Base-by-base conservation (phyloP, 2,797 vertebrate species). In the Chrysocyon brachyurus region DNA sequence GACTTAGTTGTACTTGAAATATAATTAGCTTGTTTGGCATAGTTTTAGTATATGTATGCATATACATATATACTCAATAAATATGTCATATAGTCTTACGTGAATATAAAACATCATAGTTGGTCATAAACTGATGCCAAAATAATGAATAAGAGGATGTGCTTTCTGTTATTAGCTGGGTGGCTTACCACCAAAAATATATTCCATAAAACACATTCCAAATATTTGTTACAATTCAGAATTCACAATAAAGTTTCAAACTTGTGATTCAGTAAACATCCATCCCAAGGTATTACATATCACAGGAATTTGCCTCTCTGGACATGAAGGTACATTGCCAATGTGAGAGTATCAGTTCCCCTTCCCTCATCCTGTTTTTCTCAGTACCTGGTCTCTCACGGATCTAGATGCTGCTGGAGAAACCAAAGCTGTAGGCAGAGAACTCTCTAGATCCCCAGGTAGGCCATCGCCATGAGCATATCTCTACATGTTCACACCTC, bases 1-100 rank as follows among this genome's bases (percentile, higher is more conserved):
- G 92, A 21, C 6, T 77, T 79, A 79, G 89, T 57, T 91, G 2
- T 6, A 64, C 6, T 3, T 72, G 9, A 77, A 96, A 94, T 57
- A 87, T 61, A 14, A 12, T 79, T 68, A 61, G 6, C 5, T 36
- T 75, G 0, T 49, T 96, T 9, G 6, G 6, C 64, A 26, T 84
- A 54, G 16, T 84, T 57, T 94, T 68, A 59, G 72, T 21, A 85
- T 28, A n/a, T 16, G 2, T 31, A 8, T 68, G 12, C 14, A 61
- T 89, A 57, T 46, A 91, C 90, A 36, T 36, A 2, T 66, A 16
- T 28, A 56, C 52, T 12, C 4, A 36, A 33, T 54, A 36, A 66
- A 21, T 0, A n/a, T 1, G 22, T 19, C 75, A 5, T 88, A 21
- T 17, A 84, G 77, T 5, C 19, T 24, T 21, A 9, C n/a, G 63